Conservation (phyloP, 2,113 vertebrate genomes). For the Murina feae region DNA sequence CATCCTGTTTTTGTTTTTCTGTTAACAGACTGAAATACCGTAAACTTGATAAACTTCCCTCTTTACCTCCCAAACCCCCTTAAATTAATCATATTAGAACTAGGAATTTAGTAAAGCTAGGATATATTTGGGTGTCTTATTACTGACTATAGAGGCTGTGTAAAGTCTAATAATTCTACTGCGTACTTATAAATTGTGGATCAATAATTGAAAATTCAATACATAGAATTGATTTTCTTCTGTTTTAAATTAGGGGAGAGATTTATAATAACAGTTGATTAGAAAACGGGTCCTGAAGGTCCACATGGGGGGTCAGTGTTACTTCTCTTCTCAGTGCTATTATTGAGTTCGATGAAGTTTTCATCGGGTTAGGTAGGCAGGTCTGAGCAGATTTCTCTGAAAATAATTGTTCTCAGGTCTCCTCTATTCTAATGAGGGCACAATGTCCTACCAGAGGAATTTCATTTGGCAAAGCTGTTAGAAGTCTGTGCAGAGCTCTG, state of each 20-base stretch:
- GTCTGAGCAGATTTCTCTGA: neutral
- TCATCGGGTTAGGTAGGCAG: neutral
- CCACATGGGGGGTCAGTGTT: neutral
- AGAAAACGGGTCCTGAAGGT: neutral
- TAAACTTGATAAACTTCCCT: constrained; percentile 10
- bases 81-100: neutral
- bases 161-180: constrained; percentile 34
- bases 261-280: constrained; percentile 54
- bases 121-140: neutral
- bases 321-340: constrained; percentile 1
- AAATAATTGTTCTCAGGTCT: constrained; percentile 1
- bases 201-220: constrained; percentile 48
- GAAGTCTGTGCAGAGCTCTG: neutral
- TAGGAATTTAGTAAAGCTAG: constrained; percentile 1
- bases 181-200: neutral
- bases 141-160: neutral
- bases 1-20: neutral
- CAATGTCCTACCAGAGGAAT: neutral
- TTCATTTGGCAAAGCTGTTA: neutral
- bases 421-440: neutral
- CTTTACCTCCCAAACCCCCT: neutral
- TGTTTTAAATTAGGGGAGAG: neutral
- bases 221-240: constrained; percentile 29
- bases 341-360: neutral
- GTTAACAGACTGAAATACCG: neutral